Base-by-base conservation (phyloP, 2,113 vertebrate genomes). In the Gymnorhina tibicen region DNA sequence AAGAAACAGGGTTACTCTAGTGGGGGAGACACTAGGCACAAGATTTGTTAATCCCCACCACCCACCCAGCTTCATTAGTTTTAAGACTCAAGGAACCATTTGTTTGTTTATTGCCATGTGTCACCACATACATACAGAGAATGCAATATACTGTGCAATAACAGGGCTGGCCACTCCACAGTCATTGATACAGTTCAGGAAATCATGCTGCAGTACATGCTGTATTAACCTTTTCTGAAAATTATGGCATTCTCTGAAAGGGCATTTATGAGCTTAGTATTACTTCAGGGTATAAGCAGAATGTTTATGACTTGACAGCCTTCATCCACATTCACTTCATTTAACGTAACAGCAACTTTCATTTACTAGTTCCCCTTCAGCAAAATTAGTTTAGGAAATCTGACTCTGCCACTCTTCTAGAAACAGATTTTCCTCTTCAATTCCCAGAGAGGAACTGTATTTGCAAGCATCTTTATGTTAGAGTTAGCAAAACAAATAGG, bases 341-440 rank as follows among this genome's bases (percentile, higher is more conserved):
- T 95, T 96, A 96, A 92, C 4, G 0, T 77, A 95, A 97, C 74
- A 95, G 91, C 83, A 95, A 95, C 84, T 91, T 77, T 87, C 92
- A 95, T 90, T 87, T 89, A 93, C 89, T 96, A 94, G 83, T 16
- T 91, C 11, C 87, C 93, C 75, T 82, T 92, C 80, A 96, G 96
- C 83, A 96, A 96, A 95, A 89, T 97, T 95, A 94, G 81, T 26
- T 91, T 91, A 97, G 95, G 94, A 93, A 94, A 95, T 87, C 94
- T 93, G 91, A 96, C 94, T 89, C 93, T 84, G 93, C 73, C 75
- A 85, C 90, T 87, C 73, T 89, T 90, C 92, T 91, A 95, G 83
- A 95, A 97, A 96, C 73, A 94, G 64, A 81, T 67, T 91, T 97
- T 91, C 55, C 81, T 76, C 79, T 70, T 66, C 42, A 90, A 7